Base-by-base conservation (phyloP, 2,113 vertebrate species). In the Heteronetta atricapilla region DNA sequence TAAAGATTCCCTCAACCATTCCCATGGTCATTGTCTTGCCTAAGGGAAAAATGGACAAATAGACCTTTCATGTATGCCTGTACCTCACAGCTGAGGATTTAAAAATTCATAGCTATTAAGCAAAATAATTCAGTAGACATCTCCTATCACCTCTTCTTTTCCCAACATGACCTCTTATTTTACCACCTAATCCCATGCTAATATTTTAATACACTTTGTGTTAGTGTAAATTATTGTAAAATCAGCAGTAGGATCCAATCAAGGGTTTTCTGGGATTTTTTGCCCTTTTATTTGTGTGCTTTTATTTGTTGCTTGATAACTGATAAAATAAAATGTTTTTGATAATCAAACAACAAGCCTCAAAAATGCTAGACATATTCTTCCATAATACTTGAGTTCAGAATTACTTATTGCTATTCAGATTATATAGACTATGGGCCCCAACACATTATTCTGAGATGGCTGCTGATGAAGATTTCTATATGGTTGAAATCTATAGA, bases 191-290 rank as follows among this genome's bases (percentile, higher is more conserved):
- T 94, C 86, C 64, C 68, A 67, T 59, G 89, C 95, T 95, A 96
- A 95, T 96, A 97, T 96, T 97, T 97, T 96, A 98, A 95, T 88
- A 82, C 42, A 90, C 8, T 74, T 83, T 88, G 46, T 80, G 42
- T 88, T 60, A 77, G 68, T 77, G 52, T 86, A 78, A n/a, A 40
- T 40, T 56, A 76, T 22, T 23, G n/a, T 76, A 75, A 96, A 92
- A 60, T 82, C 73, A 95, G 88, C 26, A 87, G 62, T 63, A 81
- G 78, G 29, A 69, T 84, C 82, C 88, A 76, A 13, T 36, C 26
- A 38, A 96, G n/a, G 68, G 22, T 0, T 89, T 96, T 84, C 58
- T 8, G 23, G 31, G 82, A 72, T 59, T 68, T 93, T 92, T 96
- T 5, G 5, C 29, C 53, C 67, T 26, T 86, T 77, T 74, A 56